phyloP scores from a whole-genome alignment of 2,888 invertebrate species.

The Drosophila vallismaia region DNA sequence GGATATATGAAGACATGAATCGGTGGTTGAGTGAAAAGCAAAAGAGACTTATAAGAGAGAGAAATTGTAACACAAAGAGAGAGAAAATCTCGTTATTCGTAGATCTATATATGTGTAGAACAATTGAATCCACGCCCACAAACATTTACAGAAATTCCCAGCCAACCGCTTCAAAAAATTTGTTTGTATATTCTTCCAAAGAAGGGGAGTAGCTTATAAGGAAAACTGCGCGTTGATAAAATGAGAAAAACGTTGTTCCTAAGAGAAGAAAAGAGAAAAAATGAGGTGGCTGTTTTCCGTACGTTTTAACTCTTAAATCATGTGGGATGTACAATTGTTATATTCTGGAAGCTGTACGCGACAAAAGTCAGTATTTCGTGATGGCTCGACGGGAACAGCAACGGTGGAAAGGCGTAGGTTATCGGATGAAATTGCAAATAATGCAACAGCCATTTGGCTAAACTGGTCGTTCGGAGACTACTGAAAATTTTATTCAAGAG shows the following conservation, averaged over 20 bases:
- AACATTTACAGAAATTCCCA: constrained; percentile 29
- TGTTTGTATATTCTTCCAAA: constrained; percentile 25
- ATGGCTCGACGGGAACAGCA: constrained; percentile 56
- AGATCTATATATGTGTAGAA: constrained; percentile 33
- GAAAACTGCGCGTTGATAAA: background rate
- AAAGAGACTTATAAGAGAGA: constrained; percentile 14
- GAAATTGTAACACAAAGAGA: constrained; percentile 24
- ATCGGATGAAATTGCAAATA: constrained; percentile 1
- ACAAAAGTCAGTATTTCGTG: constrained; percentile 45
- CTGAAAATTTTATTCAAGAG: background rate
- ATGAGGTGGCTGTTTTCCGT: background rate
- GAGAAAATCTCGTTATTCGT: constrained; percentile 53
- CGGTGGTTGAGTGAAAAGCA: constrained; percentile 1
- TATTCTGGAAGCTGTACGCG: constrained; percentile 8
- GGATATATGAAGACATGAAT: background rate
- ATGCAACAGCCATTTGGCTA: constrained; percentile 23
- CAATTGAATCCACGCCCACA: constrained; percentile 69
- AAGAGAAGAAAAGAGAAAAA: constrained; percentile 18
- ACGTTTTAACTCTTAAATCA: constrained; percentile 2
- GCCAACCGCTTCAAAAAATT: constrained; percentile 38
- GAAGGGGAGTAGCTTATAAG: constrained; percentile 15
- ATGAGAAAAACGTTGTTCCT: constrained; percentile 3
- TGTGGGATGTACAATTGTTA: background rate
- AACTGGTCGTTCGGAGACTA: background rate
- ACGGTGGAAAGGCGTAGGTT: constrained; percentile 10